A percentile compares a stretch with the other conserved stretches of the same genome.
phyloP scores from a whole-genome alignment of 2,113 vertebrate genomes.

The Oncorhynchus masou region DNA sequence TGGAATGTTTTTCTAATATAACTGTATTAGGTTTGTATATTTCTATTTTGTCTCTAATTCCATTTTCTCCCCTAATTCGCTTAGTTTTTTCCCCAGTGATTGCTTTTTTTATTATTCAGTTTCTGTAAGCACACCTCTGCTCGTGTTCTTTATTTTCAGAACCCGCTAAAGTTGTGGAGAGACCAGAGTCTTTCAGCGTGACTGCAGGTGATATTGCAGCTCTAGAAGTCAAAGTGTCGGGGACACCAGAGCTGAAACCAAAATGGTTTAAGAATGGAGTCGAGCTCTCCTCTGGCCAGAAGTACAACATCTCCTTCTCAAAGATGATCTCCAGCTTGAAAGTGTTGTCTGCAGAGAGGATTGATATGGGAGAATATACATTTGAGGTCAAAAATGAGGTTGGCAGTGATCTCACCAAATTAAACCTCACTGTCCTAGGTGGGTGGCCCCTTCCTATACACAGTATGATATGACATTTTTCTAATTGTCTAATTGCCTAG shows the following conservation, averaged over 20 bases:
- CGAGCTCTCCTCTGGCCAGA: conserved; percentile 86
- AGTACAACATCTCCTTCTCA: conserved; percentile 92
- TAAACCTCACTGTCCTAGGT: conserved; percentile 91
- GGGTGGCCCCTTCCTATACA: conserved; percentile 58
- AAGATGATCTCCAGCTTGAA: conserved; percentile 90
- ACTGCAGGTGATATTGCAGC: conserved; percentile 87
- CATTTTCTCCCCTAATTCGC: no score
- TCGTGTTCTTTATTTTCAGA: conserved; percentile 80
- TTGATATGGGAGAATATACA: conserved; percentile 91
- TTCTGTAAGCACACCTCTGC: conserved; percentile 39
- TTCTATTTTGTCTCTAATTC: conserved; percentile 44
- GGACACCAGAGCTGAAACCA: conserved; percentile 88
- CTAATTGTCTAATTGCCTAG: no score
- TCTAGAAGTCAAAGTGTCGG: conserved; percentile 92
- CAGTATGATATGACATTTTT: conserved; percentile 28
- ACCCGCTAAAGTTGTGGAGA: conserved; percentile 91
- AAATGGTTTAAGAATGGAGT: conserved; percentile 96
- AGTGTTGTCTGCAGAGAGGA: conserved; percentile 84
- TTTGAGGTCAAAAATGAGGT: conserved; percentile 95
- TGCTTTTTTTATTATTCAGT: conserved; percentile 12
- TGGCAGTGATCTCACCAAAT: conserved; percentile 90
- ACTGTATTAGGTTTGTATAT: conserved; percentile 90
- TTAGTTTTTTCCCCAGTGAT: conserved; percentile 50
- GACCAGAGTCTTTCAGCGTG: conserved; percentile 88
- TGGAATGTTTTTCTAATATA: conserved; percentile 89